These are phyloP conservation scores for Acleris literana DNA, from an alignment of 2,888 invertebrate species.

Conservation along the genomic window DNA sequence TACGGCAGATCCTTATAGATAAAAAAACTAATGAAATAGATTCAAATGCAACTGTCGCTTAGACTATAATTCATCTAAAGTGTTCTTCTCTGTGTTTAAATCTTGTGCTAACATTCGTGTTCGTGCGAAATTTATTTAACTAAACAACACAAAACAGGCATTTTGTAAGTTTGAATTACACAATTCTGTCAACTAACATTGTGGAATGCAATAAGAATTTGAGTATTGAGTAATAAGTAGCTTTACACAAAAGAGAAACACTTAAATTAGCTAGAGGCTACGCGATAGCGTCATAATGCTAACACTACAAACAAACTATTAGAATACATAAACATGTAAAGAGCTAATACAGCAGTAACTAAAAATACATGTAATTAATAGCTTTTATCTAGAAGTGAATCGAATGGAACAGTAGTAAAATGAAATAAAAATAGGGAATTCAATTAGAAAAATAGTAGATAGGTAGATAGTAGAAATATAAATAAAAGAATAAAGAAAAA, in stretches of 20 bases:
- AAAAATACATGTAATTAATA: too few species aligned
- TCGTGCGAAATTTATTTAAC: conserved; percentile 9
- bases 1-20: not conserved
- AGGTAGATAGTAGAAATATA: not conserved
- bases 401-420: too few species aligned
- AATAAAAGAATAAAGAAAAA: not conserved
- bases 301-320: not conserved
- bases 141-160: conserved; percentile 1
- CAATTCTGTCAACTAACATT: not conserved
- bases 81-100: conserved; percentile 21
- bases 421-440: too few species aligned
- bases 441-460: not conserved
- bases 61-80: conserved; percentile 25
- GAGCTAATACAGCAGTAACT: too few species aligned
- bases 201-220: not conserved
- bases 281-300: conserved; percentile 6
- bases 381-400: too few species aligned
- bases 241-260: not conserved
- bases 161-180: not conserved
- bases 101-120: conserved; percentile 25
- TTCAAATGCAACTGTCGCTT: conserved; percentile 18
- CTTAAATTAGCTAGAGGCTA: conserved; percentile 4
- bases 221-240: too few species aligned
- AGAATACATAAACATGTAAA: not conserved
- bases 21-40: not conserved